Base-by-base conservation (phyloP, 2,113 vertebrate species). In the Percina caprodes region DNA sequence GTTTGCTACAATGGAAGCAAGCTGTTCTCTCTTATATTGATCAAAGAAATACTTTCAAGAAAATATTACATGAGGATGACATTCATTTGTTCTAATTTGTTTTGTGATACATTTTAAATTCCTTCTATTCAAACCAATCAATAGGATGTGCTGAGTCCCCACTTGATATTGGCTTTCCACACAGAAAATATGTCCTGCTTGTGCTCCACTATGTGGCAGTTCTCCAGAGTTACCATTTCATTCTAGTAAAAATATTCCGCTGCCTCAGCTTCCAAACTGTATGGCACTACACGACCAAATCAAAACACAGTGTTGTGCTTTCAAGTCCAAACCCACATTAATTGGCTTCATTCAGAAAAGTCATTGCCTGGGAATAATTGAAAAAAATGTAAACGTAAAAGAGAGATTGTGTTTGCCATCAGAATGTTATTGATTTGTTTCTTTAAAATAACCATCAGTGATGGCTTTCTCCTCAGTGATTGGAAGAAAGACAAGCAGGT, bases 341-440 rank as follows among this genome's bases (percentile, higher is more conserved):
- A 80, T 77, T 73, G 69, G 42, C 49, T 74, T 51, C 48, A 69
- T 67, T 85, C 79, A 42, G 59, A 77, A 77, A 86, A 45, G 63
- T 54, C 58, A 80, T 81, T 71, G 71, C 26, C 74, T 39, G 4
- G 19, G 69, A 84, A 78, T 81, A 87, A 84, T 83, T 78, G 42
- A 59, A 89, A 88, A 75, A 88, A 75, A 30, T 49, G 73, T 9
- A 52, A 73, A 52, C 5, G 10, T 74, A 72, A 73, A 82, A 23
- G 49, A 88, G 66, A 89, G 80, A 60, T 82, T 42, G 63, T 18
- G 14, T 54, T 77, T 42, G 51, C 52, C 5, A 16, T 59, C 35
- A 49, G 69, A 79, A 73, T 56, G 39, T 46, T 65, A 75, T 69
- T 10, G 0, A 70, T 79, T 56, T 62, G 56, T 74, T 54, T 70